Percentiles rank a stretch among this genome's conserved stretches.
These are phyloP conservation scores for Coreius guichenoti DNA, from an alignment of 2,797 vertebrate species.

Conservation along the genomic window DNA sequence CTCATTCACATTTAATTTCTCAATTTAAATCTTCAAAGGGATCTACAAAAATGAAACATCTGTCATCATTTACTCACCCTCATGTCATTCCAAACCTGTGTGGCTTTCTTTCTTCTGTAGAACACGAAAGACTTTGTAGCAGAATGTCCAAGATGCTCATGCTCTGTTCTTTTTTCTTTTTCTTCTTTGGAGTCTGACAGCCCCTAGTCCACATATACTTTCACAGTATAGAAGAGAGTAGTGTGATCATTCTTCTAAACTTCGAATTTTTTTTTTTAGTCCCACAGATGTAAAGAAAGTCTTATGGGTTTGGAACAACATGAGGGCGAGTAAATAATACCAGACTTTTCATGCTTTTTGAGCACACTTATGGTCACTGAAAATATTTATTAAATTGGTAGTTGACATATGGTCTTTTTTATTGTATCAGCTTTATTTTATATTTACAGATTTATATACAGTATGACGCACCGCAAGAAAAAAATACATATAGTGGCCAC, in stretches of 20 bases:
- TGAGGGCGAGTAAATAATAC: background rate
- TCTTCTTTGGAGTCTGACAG: background rate
- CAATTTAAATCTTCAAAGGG: background rate
- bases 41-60: background rate
- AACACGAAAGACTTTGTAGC: background rate
- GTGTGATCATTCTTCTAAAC: background rate
- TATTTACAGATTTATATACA: background rate
- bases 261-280: background rate
- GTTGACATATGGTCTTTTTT: background rate
- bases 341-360: background rate
- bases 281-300: background rate
- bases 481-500: background rate
- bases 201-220: background rate
- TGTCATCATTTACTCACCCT: background rate
- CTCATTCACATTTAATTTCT: background rate
- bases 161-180: background rate
- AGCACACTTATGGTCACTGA: background rate
- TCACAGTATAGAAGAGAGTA: background rate
- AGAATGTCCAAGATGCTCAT: background rate
- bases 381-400: constrained; percentile 1
- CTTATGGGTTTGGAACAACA: background rate
- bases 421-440: background rate
- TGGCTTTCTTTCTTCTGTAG: background rate
- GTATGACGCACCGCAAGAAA: background rate
- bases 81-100: background rate